phyloP scores from a whole-genome alignment of 2,113 vertebrate species.

The Rostratula benghalensis region DNA sequence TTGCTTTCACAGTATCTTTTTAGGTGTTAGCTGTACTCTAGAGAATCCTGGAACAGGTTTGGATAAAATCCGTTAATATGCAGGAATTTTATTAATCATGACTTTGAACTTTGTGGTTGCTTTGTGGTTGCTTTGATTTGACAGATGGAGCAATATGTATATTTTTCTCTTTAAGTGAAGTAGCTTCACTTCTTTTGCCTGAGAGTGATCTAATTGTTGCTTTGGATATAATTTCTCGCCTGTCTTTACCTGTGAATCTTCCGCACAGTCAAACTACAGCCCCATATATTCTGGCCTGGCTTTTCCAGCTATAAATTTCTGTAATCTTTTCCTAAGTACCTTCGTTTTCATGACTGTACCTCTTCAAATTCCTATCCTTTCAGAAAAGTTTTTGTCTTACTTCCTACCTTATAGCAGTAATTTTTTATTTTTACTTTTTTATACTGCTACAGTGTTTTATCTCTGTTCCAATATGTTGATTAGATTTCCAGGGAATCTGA shows the following conservation, averaged over 20 bases:
- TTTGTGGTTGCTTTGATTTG: constrained; percentile 12
- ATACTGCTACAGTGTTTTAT: neutral
- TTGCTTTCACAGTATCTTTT: neutral
- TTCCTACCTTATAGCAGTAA: neutral
- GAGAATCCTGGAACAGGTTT: neutral
- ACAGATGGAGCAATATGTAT: neutral
- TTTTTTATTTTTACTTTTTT: no score
- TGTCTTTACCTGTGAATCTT: neutral
- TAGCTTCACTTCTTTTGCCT: neutral
- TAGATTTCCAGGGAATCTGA: neutral
- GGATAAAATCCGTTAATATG: neutral
- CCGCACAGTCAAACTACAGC: neutral
- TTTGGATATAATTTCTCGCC: neutral
- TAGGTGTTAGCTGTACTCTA: neutral
- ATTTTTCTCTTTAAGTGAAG: neutral
- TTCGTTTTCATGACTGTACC: neutral
- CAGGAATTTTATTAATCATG: neutral
- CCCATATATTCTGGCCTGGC: neutral
- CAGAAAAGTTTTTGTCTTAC: neutral
- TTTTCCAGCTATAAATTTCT: neutral
- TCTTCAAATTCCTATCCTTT: neutral
- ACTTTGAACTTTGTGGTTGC: constrained; percentile 1
- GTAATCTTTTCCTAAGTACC: neutral
- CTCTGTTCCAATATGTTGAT: neutral
- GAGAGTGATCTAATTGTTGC: neutral